These are phyloP conservation scores for Aulostomus chinensis DNA, from an alignment of 2,797 vertebrate genomes.

Conservation along the genomic window DNA sequence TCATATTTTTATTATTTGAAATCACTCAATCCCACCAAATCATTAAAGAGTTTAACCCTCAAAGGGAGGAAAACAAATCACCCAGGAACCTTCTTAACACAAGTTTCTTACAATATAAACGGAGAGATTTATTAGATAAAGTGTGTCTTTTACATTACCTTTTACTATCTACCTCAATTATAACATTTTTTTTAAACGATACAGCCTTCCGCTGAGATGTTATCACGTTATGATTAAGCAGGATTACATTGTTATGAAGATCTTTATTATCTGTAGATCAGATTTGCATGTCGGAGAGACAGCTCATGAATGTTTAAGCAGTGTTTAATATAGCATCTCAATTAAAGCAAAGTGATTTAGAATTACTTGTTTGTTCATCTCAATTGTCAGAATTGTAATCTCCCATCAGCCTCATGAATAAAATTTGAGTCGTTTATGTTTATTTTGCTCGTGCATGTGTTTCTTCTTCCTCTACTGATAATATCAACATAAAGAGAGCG, in stretches of 20 bases:
- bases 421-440: constrained; percentile 28
- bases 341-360: constrained; percentile 7
- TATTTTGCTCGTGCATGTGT: constrained; percentile 19
- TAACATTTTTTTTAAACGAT: constrained; percentile 24
- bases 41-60: constrained; percentile 7
- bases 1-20: constrained; percentile 53
- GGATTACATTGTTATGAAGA: constrained; percentile 13
- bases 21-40: constrained; percentile 37
- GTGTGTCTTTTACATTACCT: constrained; percentile 4
- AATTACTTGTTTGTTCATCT: background rate
- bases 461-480: constrained; percentile 24
- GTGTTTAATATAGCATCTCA: constrained; percentile 9
- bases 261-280: constrained; percentile 4
- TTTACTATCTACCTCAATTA: background rate
- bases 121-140: constrained; percentile 7
- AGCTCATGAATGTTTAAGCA: constrained; percentile 6
- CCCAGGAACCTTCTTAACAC: too few species aligned
- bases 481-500: constrained; percentile 25
- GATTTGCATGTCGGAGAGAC: background rate
- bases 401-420: constrained; percentile 14
- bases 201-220: background rate
- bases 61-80: constrained; percentile 7
- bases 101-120: too few species aligned
- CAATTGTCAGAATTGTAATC: constrained; percentile 24
- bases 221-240: constrained; percentile 12